Evolutionary conservation across 2,797 vertebrate species (phyloP).

Genomic region (Mus minutoides): DNA sequence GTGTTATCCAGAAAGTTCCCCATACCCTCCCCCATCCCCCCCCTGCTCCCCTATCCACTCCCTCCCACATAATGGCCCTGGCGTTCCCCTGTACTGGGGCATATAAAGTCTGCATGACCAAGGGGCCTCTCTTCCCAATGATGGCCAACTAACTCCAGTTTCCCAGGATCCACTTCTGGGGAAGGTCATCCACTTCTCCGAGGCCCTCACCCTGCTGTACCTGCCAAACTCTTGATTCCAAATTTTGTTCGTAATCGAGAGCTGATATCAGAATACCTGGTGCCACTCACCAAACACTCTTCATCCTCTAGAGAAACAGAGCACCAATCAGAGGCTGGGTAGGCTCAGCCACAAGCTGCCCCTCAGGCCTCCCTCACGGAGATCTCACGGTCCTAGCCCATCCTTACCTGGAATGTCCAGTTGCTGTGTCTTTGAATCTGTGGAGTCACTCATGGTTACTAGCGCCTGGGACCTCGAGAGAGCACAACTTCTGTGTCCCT

Average conservation of each 20-base stretch:
- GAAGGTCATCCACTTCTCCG: accelerated
- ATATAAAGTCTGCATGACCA: no score
- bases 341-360: neutral
- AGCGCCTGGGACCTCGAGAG: neutral
- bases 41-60: no score
- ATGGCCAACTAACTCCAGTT: neutral
- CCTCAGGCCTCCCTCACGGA: neutral
- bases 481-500: neutral
- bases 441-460: neutral
- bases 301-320: neutral
- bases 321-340: neutral
- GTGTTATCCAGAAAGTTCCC: no score
- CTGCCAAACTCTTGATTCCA: neutral
- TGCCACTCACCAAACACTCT: neutral
- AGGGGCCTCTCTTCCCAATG: no score
- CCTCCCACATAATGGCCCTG: no score
- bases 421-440: neutral
- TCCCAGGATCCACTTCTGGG: neutral
- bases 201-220: neutral
- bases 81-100: no score
- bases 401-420: neutral
- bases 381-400: neutral
- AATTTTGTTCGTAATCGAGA: neutral
- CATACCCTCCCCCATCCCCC: no score
- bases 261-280: neutral